Conservation (phyloP, 2,113 vertebrate genomes). For the Sporophila hypoxantha region DNA sequence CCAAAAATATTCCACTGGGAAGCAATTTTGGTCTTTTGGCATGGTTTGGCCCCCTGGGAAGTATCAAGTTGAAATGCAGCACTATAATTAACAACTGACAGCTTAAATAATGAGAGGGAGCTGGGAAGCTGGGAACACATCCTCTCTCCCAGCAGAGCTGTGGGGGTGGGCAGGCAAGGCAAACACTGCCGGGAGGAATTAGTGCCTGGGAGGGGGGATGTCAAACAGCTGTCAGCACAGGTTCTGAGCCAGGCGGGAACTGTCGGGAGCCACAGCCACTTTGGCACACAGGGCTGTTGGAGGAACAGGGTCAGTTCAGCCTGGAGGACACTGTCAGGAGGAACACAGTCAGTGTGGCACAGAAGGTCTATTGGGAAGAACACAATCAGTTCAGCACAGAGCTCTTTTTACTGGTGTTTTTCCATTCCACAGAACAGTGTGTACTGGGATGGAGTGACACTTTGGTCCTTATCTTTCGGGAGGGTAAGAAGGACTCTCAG, state of each 20-base stretch:
- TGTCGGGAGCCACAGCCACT: background rate
- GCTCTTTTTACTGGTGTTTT: background rate
- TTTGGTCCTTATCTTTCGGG: background rate
- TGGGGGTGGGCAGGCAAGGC: background rate
- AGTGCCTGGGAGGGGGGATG: background rate
- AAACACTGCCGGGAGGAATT: background rate
- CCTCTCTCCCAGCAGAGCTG: background rate
- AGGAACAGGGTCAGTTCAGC: background rate
- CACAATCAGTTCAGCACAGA: background rate
- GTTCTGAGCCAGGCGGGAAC: background rate
- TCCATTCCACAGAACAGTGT: background rate
- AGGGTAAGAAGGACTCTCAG: background rate
- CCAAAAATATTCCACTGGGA: background rate
- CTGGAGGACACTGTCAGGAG: background rate
- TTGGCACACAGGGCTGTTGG: background rate
- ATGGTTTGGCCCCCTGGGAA: background rate
- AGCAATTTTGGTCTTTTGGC: background rate
- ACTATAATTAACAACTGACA: constrained; percentile 23
- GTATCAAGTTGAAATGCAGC: background rate
- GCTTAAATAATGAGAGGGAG: constrained; percentile 1
- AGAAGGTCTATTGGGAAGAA: background rate
- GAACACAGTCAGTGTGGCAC: background rate
- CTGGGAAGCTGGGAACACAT: background rate
- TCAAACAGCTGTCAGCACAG: rapidly evolving
- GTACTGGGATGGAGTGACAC: background rate